Base-by-base conservation (phyloP, 2,888 invertebrate species). In the Ecliptopera silaceata region DNA sequence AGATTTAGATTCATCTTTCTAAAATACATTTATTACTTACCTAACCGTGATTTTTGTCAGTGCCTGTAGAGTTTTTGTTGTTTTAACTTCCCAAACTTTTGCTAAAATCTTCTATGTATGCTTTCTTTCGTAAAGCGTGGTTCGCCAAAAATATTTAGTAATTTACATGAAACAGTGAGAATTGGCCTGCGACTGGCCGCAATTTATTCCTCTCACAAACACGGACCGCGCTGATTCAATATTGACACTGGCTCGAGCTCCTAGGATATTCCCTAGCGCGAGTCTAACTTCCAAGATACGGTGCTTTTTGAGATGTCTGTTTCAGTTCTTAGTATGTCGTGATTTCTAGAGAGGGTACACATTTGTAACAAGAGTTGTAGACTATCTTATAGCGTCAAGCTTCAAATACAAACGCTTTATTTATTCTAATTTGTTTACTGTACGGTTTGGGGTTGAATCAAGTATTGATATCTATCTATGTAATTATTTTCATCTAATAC, bases 181-280 rank as follows among this genome's bases (percentile, higher is more conserved):
- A 57, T 51, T 44, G 38, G 46, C 44, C 41, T 12, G 44, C 69
- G 72, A 76, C 72, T 76, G 72, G 75, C 77, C 81, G 79, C 86
- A 86, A 86, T 88, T 88, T 86, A 87, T 87, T 87, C 86, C 77
- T 72, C 80, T 82, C 86, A 84, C 86, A 87, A 86, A 86, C 85
- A 84, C 76, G 77, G 77, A 72, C 78, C 74, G 76, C 68, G 79
- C 82, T 82, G 83, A 83, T 86, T 85, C 88, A 88, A 88, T 88
- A 88, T 88, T 88, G 87, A 88, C 85, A 81, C 75, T 76, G 72
- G 80, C 79, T 76, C 75, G 74, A 77, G 71, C 66, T 69, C 65
- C 81, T 80, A 81, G 79, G 71, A 74, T 80, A 82, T 81, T 82
- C 82, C 80, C 82, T 68, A 69, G 80, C 69, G 80, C 74, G 68